Evolutionary conservation across 1,140 invertebrate genomes (phyloP).

Genomic region (Achroia grisella): DNA sequence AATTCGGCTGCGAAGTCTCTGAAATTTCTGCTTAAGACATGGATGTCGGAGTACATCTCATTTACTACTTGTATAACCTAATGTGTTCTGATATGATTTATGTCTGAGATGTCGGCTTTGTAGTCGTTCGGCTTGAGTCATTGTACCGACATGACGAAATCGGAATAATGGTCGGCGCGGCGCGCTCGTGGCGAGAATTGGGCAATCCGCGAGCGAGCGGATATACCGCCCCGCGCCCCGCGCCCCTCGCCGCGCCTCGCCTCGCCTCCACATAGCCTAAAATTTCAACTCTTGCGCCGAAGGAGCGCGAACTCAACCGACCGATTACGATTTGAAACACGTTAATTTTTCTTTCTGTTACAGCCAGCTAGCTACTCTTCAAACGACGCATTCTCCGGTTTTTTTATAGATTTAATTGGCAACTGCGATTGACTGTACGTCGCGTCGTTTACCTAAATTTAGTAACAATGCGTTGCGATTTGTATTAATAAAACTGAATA

Average conservation of each 20-base stretch:
- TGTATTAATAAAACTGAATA: not conserved
- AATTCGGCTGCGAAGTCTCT: constrained; percentile 63
- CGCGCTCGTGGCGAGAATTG: constrained; percentile 46
- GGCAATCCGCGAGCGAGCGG: constrained; percentile 58
- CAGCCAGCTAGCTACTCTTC: constrained; percentile 15
- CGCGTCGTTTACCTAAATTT: not conserved
- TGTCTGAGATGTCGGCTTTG: constrained; percentile 39
- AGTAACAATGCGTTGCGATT: constrained; percentile 7
- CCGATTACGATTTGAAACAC: constrained; percentile 25
- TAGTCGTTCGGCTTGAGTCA: constrained; percentile 50
- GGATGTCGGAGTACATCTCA: not conserved
- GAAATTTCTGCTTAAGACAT: constrained; percentile 63
- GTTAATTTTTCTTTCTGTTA: constrained; percentile 39
- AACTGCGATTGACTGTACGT: not conserved
- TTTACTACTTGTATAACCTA: constrained; percentile 8
- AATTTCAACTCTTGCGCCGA: constrained; percentile 44
- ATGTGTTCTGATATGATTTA: constrained; percentile 1
- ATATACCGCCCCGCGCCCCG: constrained; percentile 21
- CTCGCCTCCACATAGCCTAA: constrained; percentile 30
- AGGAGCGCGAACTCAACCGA: constrained; percentile 33
- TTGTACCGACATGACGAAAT: constrained; percentile 47
- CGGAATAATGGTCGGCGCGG: constrained; percentile 30
- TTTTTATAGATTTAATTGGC: not conserved
- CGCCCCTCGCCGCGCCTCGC: constrained; percentile 18
- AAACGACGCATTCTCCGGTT: not conserved